Base-by-base conservation (phyloP, 2,113 vertebrate genomes). In the Limanda limanda region DNA sequence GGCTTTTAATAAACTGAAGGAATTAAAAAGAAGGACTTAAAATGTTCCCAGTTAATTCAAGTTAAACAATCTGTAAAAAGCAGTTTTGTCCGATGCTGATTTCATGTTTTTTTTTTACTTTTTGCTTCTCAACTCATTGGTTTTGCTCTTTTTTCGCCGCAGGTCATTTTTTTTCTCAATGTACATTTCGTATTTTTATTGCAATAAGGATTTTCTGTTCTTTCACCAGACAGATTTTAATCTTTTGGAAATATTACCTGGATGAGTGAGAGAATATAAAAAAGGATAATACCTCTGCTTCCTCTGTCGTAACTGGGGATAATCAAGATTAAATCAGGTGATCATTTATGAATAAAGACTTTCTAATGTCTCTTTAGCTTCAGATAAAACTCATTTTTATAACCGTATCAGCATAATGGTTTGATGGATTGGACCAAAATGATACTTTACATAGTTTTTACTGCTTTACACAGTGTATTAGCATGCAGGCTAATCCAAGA, bases 371-470 rank as follows among this genome's bases (percentile, higher is more conserved):
- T 60, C n/a, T 45, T 47, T 12, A 17, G 35, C 52, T 42, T 57
- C 51, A 59, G n/a, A 59, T 24, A 23, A 63, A 71, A 45, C 25
- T 24, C 1, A 42, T 71, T 65, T 74, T 71, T 42, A 47, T 40
- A 65, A 82, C 54, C 40, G 6, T 7, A 31, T 31, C 31, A 31
- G 31, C 31, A 31, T 40, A 62, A 57, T 9, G 6, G 20, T 81
- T 68, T 63, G 67, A 79, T 69, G 31, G 40, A 76, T 76, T 60
- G 56, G 68, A 57, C n/a, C 55, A 18, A 48, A 70, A 69, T 74
- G 51, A 63, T 45, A 56, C 54, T 68, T 56, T 17, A 47, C 11
- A 54, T 68, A 6, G 23, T 54, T 40, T 31, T 31, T 31, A 31
- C 31, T 31, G 31, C 31, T 31, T 31, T 5, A 31, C 31, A 31